Conservation (phyloP, 1,140 invertebrate species). For the Aphis gossypii region DNA sequence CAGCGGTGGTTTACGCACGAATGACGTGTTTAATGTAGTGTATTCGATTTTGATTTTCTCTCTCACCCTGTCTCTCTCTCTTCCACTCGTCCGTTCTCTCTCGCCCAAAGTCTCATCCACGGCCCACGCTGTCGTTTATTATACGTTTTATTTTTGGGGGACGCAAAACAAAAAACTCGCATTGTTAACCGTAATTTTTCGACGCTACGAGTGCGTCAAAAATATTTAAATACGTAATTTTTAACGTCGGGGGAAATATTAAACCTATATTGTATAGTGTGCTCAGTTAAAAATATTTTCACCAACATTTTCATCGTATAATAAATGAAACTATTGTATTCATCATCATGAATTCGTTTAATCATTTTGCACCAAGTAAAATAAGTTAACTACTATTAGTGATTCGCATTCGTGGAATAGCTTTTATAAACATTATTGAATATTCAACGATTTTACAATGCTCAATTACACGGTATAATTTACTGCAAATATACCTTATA, state of each 20-base stretch:
- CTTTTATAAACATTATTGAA: neutral
- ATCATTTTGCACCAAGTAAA: neutral
- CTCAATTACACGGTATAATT: neutral
- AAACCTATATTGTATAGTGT: neutral
- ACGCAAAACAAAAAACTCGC: neutral
- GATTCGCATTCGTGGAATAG: neutral
- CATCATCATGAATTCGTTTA: neutral
- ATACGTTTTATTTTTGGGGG: neutral
- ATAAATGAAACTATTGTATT: neutral
- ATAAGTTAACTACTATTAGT: neutral
- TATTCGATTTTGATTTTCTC: neutral
- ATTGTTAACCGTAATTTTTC: neutral
- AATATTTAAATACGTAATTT: neutral
- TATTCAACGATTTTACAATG: neutral
- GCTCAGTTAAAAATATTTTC: neutral
- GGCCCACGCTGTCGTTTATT: neutral
- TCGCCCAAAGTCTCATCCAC: neutral
- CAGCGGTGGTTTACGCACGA: neutral
- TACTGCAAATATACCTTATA: neutral
- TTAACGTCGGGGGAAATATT: neutral
- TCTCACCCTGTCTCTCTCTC: neutral
- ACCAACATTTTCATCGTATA: neutral
- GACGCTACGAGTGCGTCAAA: neutral
- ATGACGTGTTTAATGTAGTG: conserved; percentile 14
- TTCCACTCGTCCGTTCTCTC: neutral